A percentile compares a stretch with the other conserved stretches of the same genome.
Conservation (phyloP, 2,888 invertebrate species). For the Pyrochroa serraticornis region DNA sequence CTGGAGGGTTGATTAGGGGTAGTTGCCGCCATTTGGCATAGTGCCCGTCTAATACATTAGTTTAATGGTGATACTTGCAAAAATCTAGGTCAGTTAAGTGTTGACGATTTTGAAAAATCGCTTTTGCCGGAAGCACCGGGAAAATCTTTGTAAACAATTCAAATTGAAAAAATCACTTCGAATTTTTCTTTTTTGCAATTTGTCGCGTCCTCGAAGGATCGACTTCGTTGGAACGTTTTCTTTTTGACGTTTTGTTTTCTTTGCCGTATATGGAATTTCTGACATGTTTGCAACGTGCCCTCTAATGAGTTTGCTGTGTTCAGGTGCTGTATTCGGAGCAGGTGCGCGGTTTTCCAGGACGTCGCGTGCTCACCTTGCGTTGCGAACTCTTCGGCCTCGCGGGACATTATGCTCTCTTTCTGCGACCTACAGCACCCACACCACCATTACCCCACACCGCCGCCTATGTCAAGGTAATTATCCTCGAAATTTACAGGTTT, state of each 20-base stretch:
- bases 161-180: too few relatives aligned
- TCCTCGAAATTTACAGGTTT: background rate
- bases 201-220: too few relatives aligned
- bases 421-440: constrained; percentile 70
- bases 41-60: too few relatives aligned
- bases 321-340: constrained; percentile 80
- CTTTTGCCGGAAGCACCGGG: too few relatives aligned
- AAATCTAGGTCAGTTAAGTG: too few relatives aligned
- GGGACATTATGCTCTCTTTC: constrained; percentile 78
- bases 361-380: constrained; percentile 69
- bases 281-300: constrained; percentile 1
- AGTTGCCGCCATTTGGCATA: too few relatives aligned
- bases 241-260: background rate
- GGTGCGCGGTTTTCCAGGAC: constrained; percentile 74
- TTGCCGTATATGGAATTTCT: background rate
- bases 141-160: too few relatives aligned
- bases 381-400: constrained; percentile 84
- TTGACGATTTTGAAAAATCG: too few relatives aligned
- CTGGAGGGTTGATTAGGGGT: background rate
- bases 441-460: constrained; percentile 69
- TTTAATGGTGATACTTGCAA: background rate
- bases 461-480: constrained; percentile 71
- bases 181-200: too few relatives aligned
- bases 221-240: too few relatives aligned
- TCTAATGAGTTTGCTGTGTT: constrained; percentile 32